phyloP scores from a whole-genome alignment of 2,797 vertebrate genomes.

The Crenuchus spilurus region DNA sequence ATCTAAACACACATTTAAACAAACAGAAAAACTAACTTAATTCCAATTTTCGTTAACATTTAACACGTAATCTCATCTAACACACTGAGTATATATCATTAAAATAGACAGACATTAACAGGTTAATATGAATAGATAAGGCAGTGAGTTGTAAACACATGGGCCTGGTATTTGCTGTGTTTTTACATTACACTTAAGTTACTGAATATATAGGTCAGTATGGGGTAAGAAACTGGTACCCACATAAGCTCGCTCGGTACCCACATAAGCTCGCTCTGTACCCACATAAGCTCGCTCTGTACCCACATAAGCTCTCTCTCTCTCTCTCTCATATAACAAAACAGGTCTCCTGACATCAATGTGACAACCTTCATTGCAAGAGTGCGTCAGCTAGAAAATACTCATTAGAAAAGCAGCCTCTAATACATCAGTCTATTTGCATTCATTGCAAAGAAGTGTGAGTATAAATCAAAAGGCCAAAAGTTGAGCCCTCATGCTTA shows the following conservation, averaged over 20 bases:
- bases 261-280: neutral
- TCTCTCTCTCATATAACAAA: too few relatives aligned
- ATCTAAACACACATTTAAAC: too few relatives aligned
- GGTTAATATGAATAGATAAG: neutral
- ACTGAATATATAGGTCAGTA: neutral
- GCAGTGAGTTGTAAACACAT: neutral
- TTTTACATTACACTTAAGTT: neutral
- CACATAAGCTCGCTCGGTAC: neutral
- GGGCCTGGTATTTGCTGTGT: neutral
- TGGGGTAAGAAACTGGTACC: neutral
- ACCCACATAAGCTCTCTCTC: neutral
- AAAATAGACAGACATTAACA: too few relatives aligned
- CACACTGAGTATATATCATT: too few relatives aligned
- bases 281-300: too few relatives aligned
- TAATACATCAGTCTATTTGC: neutral
- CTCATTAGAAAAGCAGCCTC: conserved; percentile 15
- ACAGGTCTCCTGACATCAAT: conserved; percentile 30
- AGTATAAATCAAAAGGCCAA: neutral
- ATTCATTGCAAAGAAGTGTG: neutral
- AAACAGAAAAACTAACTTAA: too few relatives aligned
- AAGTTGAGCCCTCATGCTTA: neutral
- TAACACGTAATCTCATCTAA: too few relatives aligned
- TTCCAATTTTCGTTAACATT: too few relatives aligned
- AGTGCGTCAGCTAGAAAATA: neutral
- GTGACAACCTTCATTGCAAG: neutral